Conservation (phyloP, 1,140 invertebrate genomes). For the Macrobrachium rosenbergii region DNA sequence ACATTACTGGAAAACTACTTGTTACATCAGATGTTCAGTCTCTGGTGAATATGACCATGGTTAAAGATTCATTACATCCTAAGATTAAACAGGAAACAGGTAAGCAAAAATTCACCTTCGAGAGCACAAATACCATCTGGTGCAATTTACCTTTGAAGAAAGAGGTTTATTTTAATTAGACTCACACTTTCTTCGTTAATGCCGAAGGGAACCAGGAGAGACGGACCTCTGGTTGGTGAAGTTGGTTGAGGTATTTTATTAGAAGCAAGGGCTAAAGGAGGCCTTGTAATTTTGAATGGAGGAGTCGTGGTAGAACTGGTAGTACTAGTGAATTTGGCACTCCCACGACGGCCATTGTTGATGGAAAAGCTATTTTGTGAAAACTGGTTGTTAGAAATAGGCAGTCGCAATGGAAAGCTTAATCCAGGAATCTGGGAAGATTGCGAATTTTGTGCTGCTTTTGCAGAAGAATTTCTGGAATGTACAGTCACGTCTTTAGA, state of each 20-base stretch:
- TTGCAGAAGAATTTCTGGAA: no score
- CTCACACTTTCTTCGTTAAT: constrained; percentile 44
- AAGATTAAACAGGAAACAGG: no score
- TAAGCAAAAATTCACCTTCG: no score
- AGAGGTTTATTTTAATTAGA: background rate
- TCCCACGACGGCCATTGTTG: background rate
- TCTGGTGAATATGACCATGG: no score
- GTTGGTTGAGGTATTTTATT: constrained; percentile 3
- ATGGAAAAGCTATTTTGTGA: background rate
- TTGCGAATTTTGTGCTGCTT: no score
- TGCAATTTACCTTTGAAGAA: no score
- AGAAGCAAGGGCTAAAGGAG: background rate
- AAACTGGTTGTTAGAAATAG: background rate
- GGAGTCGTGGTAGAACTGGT: constrained; percentile 4
- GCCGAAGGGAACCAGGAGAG: constrained; percentile 16
- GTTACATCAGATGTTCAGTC: no score
- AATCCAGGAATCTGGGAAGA: no score
- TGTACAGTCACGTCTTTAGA: no score
- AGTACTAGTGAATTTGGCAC: constrained; percentile 1
- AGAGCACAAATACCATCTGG: no score
- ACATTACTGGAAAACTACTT: no score
- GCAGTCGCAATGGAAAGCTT: background rate
- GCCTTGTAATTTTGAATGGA: background rate
- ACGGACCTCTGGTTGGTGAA: constrained; percentile 38
- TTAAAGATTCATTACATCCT: no score